phyloP scores from a whole-genome alignment of 2,888 invertebrate genomes.

The Cerastis rubricosa region DNA sequence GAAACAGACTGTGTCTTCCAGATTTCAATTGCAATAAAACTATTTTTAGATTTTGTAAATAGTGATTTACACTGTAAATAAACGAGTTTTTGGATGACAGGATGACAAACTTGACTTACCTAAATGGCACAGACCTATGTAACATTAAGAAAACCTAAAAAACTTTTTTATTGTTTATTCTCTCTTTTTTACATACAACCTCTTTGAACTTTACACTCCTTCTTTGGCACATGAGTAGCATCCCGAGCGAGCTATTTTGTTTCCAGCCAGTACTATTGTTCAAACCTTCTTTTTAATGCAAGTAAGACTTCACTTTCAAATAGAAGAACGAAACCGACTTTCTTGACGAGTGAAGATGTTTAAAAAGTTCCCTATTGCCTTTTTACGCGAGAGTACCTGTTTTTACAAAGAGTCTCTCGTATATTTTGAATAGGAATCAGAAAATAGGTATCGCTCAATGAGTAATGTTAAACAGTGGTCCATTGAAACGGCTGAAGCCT shows the following conservation, averaged over 20 bases:
- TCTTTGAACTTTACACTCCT: slow-evolving; percentile 33
- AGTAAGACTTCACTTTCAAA: slow-evolving; percentile 65
- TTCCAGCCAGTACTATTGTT: slow-evolving; percentile 63
- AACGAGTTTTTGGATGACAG: slow-evolving; percentile 20
- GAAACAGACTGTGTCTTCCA: neutral
- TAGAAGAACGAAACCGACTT: slow-evolving; percentile 72
- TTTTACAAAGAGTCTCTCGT: slow-evolving; percentile 73
- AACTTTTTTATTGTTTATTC: slow-evolving; percentile 13
- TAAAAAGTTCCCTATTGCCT: slow-evolving; percentile 73
- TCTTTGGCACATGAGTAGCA: slow-evolving; percentile 50
- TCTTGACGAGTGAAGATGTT: slow-evolving; percentile 73
- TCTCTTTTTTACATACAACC: slow-evolving; percentile 27
- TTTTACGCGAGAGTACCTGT: slow-evolving; percentile 71
- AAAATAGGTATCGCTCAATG: slow-evolving; percentile 86
- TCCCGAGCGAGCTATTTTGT: slow-evolving; percentile 49
- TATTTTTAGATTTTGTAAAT: slow-evolving; percentile 25
- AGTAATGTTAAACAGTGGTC: slow-evolving; percentile 88
- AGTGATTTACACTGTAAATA: slow-evolving; percentile 29
- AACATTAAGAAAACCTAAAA: neutral
- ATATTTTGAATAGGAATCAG: slow-evolving; percentile 84
- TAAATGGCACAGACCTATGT: slow-evolving; percentile 22
- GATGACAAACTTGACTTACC: slow-evolving; percentile 23
- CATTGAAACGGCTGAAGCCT: slow-evolving; percentile 87
- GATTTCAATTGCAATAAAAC: slow-evolving; percentile 1
- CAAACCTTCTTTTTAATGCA: slow-evolving; percentile 65